These are phyloP conservation scores for Oasisia sp. DNA, from an alignment of 2,888 invertebrate genomes.

Conservation along the genomic window DNA sequence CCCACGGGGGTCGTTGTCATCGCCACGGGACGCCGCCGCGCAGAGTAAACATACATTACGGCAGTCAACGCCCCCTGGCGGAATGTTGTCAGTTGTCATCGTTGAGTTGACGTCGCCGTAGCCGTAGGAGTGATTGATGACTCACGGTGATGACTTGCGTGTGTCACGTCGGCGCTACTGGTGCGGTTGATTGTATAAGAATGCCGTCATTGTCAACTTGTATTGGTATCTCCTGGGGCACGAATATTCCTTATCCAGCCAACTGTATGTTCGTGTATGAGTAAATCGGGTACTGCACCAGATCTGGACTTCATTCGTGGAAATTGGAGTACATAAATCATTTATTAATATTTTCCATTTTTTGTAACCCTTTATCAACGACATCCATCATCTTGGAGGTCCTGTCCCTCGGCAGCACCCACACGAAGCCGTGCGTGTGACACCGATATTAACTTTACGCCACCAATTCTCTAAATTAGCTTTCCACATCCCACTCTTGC, in stretches of 20 bases:
- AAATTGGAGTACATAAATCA: neutral
- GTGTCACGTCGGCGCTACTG: neutral
- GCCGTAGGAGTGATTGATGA: neutral
- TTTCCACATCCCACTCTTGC: neutral
- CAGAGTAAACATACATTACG: neutral
- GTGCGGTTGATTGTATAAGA: neutral
- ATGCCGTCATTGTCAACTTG: neutral
- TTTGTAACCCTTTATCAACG: neutral
- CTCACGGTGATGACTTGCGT: neutral
- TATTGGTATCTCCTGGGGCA: neutral
- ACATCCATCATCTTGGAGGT: neutral
- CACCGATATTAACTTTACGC: neutral
- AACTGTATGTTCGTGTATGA: neutral
- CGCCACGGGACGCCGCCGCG: conserved; percentile 3
- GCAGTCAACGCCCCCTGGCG: neutral
- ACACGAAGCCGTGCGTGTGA: neutral
- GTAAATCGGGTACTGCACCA: neutral
- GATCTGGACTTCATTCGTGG: neutral
- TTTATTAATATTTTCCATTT: neutral
- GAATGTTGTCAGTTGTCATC: neutral
- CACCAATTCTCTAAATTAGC: too few species aligned
- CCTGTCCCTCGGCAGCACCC: neutral
- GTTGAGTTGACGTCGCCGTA: neutral
- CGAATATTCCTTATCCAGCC: neutral
- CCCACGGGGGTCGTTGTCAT: neutral